Evolutionary conservation across 37 sponge, comb jelly and placozoan species (phyloP), one percentile per base, ranked within the genome.

Genomic region (Halichondria panicea): DNA sequence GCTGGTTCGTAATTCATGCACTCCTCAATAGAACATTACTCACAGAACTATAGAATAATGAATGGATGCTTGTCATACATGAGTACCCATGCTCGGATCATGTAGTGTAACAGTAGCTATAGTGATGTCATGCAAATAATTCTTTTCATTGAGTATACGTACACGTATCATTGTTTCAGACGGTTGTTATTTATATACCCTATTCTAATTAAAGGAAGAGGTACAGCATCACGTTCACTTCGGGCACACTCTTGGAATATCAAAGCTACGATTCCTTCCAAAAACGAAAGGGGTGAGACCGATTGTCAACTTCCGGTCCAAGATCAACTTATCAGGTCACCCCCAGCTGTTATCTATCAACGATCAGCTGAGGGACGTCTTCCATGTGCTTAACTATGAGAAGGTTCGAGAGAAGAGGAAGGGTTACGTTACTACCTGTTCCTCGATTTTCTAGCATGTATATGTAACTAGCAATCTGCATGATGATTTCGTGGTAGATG

Each of bases 361-460:
- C 55, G n/a, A 36, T 2, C 66, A 84, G 37, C 81, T 90, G 24
- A 37, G 43, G 7, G 60, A 81, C 55, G 61, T 81, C 0, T 90
- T 84, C 30, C 60, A 45, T 30, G 74, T 90, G 3, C 68, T 90
- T 21, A 84, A 76, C 36, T 85, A 80, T 80, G 91, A 81, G 54
- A 87, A 81, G 77, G 88, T 81, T 8, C 21, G 74, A 32, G 12
- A 21, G 3, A 32, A 57, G 33, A 28, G n/a, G n/a, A n/a, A n/a
- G n/a, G n/a, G n/a, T n/a, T n/a, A n/a, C n/a, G n/a, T n/a, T n/a
- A n/a, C 19, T 22, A 21, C 22, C 70, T 30, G 25, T 46, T 18
- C 19, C n/a, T 45, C 28, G 5, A 36, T 12, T 45, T 40, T 36
- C 4, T 55, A 75, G 43, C 12, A 2, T 22, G 11, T 3, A 5